A percentile compares a stretch with the other conserved stretches of the same genome.
phyloP scores from a whole-genome alignment of 2,113 vertebrate genomes.

The Silurus asotus region DNA sequence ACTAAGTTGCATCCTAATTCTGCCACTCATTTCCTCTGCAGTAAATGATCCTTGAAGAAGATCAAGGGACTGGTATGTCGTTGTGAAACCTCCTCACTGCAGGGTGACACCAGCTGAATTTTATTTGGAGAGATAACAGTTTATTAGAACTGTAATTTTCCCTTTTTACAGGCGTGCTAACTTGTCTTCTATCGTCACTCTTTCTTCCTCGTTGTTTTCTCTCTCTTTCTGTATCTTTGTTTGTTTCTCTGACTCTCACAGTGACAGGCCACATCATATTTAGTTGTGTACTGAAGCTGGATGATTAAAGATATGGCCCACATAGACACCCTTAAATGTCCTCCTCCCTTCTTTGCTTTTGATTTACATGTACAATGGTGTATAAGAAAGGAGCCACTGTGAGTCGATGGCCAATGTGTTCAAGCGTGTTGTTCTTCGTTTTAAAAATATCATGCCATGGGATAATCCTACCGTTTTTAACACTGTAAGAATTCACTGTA shows the following conservation, averaged over 20 bases:
- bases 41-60: conserved; percentile 50
- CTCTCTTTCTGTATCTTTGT: background rate
- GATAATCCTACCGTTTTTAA: conserved; percentile 19
- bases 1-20: conserved; percentile 39
- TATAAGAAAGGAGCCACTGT: conserved; percentile 22
- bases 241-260: background rate
- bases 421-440: conserved; percentile 42
- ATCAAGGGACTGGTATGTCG: conserved; percentile 54
- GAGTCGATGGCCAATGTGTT: conserved; percentile 28
- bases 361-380: conserved; percentile 32
- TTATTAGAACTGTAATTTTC: conserved; percentile 47
- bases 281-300: conserved; percentile 44
- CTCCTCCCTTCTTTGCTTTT: conserved; percentile 28
- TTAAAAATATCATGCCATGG: conserved; percentile 24
- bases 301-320: conserved; percentile 48
- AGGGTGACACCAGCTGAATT: conserved; percentile 49
- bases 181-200: conserved; percentile 15
- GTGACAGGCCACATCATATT: conserved; percentile 28
- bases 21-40: conserved; percentile 52
- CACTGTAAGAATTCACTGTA: background rate
- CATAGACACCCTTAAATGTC: conserved; percentile 28
- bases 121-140: conserved; percentile 50
- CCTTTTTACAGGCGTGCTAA: conserved; percentile 27
- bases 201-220: background rate
- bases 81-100: conserved; percentile 49